phyloP scores from a whole-genome alignment of 2,113 vertebrate genomes.

The Dicrurus megarhynchus region DNA sequence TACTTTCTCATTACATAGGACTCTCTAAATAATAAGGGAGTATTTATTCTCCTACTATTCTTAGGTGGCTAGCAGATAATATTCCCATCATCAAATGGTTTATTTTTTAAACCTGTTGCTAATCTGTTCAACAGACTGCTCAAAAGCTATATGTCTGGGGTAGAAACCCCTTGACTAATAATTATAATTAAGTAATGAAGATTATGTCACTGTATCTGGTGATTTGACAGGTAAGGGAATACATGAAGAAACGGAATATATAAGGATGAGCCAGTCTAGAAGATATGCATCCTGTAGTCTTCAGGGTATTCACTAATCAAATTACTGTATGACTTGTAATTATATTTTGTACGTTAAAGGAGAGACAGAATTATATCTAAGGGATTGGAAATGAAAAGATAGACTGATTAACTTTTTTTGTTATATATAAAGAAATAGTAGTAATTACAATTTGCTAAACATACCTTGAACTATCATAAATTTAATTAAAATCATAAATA shows the following conservation, averaged over 20 bases:
- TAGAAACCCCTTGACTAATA: conserved; percentile 30
- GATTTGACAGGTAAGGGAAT: conserved; percentile 42
- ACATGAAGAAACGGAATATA: conserved; percentile 2
- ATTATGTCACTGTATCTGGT: conserved; percentile 29
- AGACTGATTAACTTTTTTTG: conserved; percentile 3
- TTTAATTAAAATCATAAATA: neutral
- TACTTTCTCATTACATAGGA: neutral
- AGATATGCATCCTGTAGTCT: conserved; percentile 8
- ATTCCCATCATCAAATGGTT: neutral
- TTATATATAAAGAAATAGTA: neutral
- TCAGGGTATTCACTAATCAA: conserved; percentile 43
- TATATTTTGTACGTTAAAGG: conserved; percentile 38
- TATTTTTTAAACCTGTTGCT: conserved; percentile 16
- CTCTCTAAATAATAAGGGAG: neutral
- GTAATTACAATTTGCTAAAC: conserved; percentile 20
- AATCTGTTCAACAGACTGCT: neutral
- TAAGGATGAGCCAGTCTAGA: conserved; percentile 13
- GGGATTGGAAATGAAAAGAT: neutral
- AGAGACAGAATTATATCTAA: conserved; percentile 7
- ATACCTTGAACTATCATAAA: neutral
- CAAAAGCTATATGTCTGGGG: neutral
- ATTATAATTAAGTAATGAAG: conserved; percentile 51
- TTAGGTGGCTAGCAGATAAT: neutral
- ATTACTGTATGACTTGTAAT: conserved; percentile 50
- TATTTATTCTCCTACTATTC: neutral